Evolutionary conservation across 2,113 vertebrate genomes (phyloP), one percentile per base, ranked within the genome.

Genomic region (Hemicordylus capensis): DNA sequence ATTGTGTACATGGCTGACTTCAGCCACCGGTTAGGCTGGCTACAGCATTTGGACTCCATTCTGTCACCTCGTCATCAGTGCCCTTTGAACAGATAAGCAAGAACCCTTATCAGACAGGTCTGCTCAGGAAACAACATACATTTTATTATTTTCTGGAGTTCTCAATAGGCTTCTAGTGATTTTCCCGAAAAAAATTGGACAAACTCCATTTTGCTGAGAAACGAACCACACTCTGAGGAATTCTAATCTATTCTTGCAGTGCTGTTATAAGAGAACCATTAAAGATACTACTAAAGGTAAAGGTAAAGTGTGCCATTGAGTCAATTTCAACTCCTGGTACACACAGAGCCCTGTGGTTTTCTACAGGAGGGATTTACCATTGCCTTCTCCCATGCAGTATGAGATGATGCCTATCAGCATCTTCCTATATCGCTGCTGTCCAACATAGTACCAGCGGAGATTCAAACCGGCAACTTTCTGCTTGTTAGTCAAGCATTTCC

Each of bases 1-100:
- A 98, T 94, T 1, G 97, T 98, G 91, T 97, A 98, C 87, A 90
- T 88, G 1, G 94, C 92, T 34, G 98, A 96, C 87, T 95, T 96
- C 51, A 97, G 96, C 87, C 97, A 97, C n/a, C 96, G 77, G 26
- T 85, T 3, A 72, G 92, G 72, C 22, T 89, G 89, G 34, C 85
- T 88, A 15, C 83, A 93, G 89, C 95, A 94, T 54, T 90, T 96
- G 84, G 59, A 67, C 92, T 95, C 94, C 96, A 97, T 97, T 86
- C 37, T 83, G 69, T 56, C 76, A 90, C 4, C 83, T 70, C 0
- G 11, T 6, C 14, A 88, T 91, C 89, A 94, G 37, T 3, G 86
- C 74, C 91, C 95, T 96, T 92, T 31, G 51, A 51, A 90, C 2
- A n/a, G 88, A 48, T 93, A 76, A 48, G 84, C 26, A 93, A 42